Evolutionary conservation across 2,888 invertebrate genomes (phyloP), one percentile per base, ranked within the genome.

Genomic region (Antheraea assamensis): DNA sequence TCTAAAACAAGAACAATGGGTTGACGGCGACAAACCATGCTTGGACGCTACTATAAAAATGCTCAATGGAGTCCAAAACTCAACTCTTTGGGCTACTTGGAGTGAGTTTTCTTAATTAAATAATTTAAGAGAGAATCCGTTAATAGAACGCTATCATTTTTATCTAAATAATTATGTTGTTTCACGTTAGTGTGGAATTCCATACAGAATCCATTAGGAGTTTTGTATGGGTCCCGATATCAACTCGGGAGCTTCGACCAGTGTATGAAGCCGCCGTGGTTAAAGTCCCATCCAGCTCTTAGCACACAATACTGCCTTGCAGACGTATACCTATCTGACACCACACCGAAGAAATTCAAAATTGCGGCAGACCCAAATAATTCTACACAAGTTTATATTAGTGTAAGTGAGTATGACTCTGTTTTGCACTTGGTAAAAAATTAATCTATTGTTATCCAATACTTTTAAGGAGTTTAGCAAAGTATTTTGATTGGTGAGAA

Each of bases 221-320:
- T 74, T 30, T 74, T 83, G 1, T 81, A 79, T 71, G 82, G 80
- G 0, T 74, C 79, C 1, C n/a, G 72, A 17, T 64, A 70, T 19
- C 79, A 80, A 8, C 71, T 78, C 0, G 84, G 83, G 0, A 80
- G 76, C 72, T 83, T 76, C 52, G 81, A 83, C 70, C 84, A 83
- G 58, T 83, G 83, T n/a, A 72, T 82, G 42, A 75, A 79, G 7
- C 79, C 82, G 0, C 83, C 83, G 7, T 83, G 84, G 75, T 72
- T 77, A 8, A 71, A 75, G 8, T 74, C 77, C 1, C 77, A 80
- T 8, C 81, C 80, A 0, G 80, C 80, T 4, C 75, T 86, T 4
- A 72, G 68, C 2, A 82, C 82, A 0, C 86, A 88, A 70, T 89
- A 89, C 77, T 89, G 89, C 66, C 24, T 88, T 4, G 82, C 85